Percentiles rank a stretch among this genome's conserved stretches.
Evolutionary conservation across 2,113 vertebrate genomes (phyloP).

Genomic region (Urocynchramus pylzowi): DNA sequence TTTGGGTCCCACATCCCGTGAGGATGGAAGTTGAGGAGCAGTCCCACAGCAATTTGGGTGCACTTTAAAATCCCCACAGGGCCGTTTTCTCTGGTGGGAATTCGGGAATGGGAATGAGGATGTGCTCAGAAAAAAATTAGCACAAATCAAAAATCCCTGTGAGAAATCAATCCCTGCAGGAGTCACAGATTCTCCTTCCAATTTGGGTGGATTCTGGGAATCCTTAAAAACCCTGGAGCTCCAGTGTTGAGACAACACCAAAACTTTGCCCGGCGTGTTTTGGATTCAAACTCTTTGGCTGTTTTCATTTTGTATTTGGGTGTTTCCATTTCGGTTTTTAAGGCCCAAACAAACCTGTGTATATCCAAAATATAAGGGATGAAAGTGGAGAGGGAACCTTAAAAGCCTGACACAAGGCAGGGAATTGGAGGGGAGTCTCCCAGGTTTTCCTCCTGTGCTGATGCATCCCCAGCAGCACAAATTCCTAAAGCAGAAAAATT

Average conservation of each 20-base stretch:
- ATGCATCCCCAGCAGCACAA: not conserved
- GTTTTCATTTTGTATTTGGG: not conserved
- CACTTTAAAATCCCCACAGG: not conserved
- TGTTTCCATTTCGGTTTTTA: not conserved
- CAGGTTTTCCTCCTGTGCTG: not conserved
- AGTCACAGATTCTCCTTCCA: not conserved
- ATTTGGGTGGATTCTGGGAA: not conserved
- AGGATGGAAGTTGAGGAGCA: not conserved
- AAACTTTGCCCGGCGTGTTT: not conserved
- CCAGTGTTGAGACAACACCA: not conserved
- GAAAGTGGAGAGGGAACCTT: not conserved
- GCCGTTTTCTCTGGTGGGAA: not conserved
- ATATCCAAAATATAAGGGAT: not conserved
- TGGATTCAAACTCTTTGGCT: not conserved
- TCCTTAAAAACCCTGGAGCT: not conserved
- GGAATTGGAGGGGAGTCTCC: rapidly evolving
- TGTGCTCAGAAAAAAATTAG: not conserved
- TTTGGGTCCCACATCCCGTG: not conserved
- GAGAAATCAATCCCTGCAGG: not conserved
- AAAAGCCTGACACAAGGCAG: not conserved
- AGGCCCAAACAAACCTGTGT: not conserved
- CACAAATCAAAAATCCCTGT: not conserved
- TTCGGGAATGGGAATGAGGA: not conserved
- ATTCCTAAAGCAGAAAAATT: not conserved
- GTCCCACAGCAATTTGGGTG: not conserved